phyloP scores from a whole-genome alignment of 2,113 vertebrate genomes.

The Bos javanicus region DNA sequence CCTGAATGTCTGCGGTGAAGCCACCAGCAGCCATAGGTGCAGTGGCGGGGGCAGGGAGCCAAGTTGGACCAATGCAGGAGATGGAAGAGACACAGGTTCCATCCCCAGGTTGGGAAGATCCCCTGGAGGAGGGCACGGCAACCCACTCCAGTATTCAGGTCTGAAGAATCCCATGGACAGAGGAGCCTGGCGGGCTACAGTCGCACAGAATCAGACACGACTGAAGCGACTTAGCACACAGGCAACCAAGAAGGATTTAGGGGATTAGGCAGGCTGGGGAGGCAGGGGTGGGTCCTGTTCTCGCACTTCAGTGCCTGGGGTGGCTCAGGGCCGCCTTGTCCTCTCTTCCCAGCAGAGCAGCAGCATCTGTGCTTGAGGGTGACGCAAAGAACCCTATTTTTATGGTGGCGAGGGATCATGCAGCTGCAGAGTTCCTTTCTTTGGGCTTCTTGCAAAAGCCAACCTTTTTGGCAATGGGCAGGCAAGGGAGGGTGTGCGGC shows the following conservation, averaged over 20 bases:
- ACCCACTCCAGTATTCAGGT: background rate
- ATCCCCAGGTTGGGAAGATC: background rate
- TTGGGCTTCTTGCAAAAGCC: background rate
- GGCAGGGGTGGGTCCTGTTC: background rate
- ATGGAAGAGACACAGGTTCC: background rate
- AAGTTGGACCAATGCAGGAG: background rate
- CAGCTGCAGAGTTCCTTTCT: background rate
- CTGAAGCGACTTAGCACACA: background rate
- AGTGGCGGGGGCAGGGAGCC: fast-evolving
- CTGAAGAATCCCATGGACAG: background rate
- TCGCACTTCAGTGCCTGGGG: background rate
- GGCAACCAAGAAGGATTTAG: fast-evolving
- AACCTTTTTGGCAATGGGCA: background rate
- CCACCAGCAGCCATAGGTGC: background rate
- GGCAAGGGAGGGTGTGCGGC: background rate
- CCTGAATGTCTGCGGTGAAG: background rate
- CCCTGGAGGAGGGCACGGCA: background rate
- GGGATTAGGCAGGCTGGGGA: too few relatives aligned
- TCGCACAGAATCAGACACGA: background rate
- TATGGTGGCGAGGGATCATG: background rate
- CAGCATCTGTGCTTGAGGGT: fast-evolving
- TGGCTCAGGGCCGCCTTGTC: background rate
- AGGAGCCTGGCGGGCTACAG: background rate
- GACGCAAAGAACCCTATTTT: background rate
- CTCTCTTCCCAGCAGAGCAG: background rate